A percentile compares a stretch with the other conserved stretches of the same genome.
Conservation (phyloP, 2,888 invertebrate genomes). For the Tipula lateralis region DNA sequence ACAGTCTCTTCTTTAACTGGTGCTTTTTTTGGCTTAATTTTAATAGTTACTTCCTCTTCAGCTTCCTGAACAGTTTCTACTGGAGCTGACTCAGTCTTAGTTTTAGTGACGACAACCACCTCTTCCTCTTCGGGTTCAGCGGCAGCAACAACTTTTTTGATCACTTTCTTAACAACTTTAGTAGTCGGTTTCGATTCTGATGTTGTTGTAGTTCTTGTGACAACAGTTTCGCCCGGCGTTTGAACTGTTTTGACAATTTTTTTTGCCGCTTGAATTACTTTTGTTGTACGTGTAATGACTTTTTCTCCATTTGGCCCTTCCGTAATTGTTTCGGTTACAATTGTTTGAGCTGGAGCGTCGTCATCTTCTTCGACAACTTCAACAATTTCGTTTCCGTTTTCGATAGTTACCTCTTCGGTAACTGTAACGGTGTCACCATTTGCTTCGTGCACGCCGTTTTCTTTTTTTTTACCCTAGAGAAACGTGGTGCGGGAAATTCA, state of each 20-base stretch:
- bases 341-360: neutral
- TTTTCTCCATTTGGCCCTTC: slow-evolving; percentile 28
- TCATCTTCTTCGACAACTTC: slow-evolving; percentile 30
- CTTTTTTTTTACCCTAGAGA: slow-evolving; percentile 29
- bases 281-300: neutral
- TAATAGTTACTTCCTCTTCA: neutral
- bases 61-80: slow-evolving; percentile 26
- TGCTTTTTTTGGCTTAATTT: slow-evolving; percentile 25
- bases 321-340: neutral
- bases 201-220: slow-evolving; percentile 30
- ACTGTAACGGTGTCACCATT: neutral
- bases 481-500: neutral
- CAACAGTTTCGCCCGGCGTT: slow-evolving; percentile 32
- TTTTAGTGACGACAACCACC: neutral
- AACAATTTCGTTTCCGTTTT: neutral
- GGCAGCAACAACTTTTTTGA: neutral
- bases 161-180: slow-evolving; percentile 15
- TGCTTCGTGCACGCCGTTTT: neutral
- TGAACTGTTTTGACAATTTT: slow-evolving; percentile 32
- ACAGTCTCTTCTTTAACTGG: slow-evolving; percentile 25
- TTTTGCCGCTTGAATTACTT: slow-evolving; percentile 29
- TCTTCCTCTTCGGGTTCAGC: neutral
- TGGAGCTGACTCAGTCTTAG: neutral
- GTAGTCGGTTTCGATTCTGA: neutral
- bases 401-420: neutral